Evolutionary conservation across 2,113 vertebrate genomes (phyloP).

Genomic region (Dascyllus trimaculatus): DNA sequence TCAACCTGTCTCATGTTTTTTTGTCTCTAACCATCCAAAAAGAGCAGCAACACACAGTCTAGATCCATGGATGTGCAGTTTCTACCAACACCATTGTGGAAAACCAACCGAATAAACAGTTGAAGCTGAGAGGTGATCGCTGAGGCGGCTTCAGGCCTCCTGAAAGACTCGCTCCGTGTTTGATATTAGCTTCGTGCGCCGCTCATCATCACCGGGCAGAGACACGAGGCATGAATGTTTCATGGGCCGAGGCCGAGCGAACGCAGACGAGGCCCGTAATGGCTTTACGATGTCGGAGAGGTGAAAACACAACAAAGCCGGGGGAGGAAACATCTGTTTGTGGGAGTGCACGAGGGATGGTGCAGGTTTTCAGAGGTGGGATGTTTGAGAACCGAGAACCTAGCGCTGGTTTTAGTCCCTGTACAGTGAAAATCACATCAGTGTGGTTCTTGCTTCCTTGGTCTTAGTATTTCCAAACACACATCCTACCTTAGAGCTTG

Average conservation of each 20-base stretch:
- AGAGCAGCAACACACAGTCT: too few relatives aligned
- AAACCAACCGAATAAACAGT: neutral
- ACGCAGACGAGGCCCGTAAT: conserved; percentile 33
- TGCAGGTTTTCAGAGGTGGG: too few relatives aligned
- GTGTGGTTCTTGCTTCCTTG: neutral
- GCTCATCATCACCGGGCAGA: conserved; percentile 29
- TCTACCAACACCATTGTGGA: too few relatives aligned
- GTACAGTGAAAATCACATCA: neutral
- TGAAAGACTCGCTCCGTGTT: conserved; percentile 33
- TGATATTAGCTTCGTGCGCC: conserved; percentile 46
- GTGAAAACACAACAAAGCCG: neutral
- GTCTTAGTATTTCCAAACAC: neutral
- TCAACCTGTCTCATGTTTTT: too few relatives aligned
- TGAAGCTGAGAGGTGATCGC: neutral
- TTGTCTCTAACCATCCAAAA: too few relatives aligned
- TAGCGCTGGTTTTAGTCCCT: too few relatives aligned
- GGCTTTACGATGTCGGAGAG: conserved; percentile 9
- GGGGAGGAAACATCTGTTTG: conserved; percentile 18
- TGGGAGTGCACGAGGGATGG: conserved; percentile 3
- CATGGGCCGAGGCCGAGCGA: conserved; percentile 41
- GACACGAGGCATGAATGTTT: conserved; percentile 66
- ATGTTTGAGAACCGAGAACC: neutral
- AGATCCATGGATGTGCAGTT: neutral
- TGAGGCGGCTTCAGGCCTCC: neutral
- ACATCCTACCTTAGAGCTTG: too few relatives aligned